Evolutionary conservation across 30 jellyfish, hydroid and myxozoan species (phyloP), one percentile per base, ranked within the genome.

Genomic region (Aurelia sp.): DNA sequence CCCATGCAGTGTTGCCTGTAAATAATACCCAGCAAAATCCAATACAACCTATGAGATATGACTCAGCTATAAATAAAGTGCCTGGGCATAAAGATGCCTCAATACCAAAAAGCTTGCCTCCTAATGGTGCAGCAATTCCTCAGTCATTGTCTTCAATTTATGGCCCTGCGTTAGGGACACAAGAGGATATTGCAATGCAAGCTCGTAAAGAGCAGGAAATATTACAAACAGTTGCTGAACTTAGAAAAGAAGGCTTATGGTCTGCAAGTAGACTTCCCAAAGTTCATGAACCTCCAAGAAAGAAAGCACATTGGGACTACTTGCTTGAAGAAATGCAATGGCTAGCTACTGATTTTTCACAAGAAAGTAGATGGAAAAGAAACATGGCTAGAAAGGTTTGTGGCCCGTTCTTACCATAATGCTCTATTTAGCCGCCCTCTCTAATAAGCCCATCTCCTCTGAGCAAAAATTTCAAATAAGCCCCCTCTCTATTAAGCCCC

Each of bases 271-370:
- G 98, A 55, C 91, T 93, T 60, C 98, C 98, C 7, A 93, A 93
- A 84, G 98, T 93, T 51, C 87, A 72, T 88, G 98, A 93, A 81
- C 97, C 89, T 17, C 96, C 97, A 44, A 84, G 97, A 62, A 89
- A 89, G 92, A 93, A 93, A 60, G 85, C 91, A 5, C 98, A 93
- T 71, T 93, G 98, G 98, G 98, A 93, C 73, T 93, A 82, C 76
- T 66, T 93, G 37, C 65, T 87, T 18, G 98, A 93, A 78, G 98
- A 93, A 72, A 93, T 93, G 98, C 98, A 93, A 78, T 93, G 98
- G 98, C 95, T 93, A 4, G 97, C 98, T 13, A 81, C 98, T 37
- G 98, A 93, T 82, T 93, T 93, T 59, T 69, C 94, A 7, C 98
- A 93, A 71, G 98, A 93, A 58, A 87, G 90, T 58, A 83, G 89